Evolutionary conservation across 1,140 invertebrate species (phyloP), one percentile per base, ranked within the genome.

Genomic region (Lordiphosa collinella): DNA sequence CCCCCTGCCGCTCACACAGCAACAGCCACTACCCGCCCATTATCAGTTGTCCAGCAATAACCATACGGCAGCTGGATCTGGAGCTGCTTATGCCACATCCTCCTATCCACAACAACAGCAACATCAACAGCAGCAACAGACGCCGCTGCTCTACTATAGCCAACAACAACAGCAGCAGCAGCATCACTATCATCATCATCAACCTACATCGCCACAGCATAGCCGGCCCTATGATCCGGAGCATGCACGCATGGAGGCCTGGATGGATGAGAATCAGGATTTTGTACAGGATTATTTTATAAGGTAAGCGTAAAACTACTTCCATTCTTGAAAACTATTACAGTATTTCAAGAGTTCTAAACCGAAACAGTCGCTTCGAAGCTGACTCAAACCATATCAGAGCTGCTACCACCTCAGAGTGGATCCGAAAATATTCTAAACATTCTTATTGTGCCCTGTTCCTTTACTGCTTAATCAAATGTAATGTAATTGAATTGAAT

Each of bases 221-320:
- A 80, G 90, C 86, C 87, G 90, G 89, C 90, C 91, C 85, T 95
- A 95, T 89, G 94, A 96, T 89, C 92, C 94, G 29, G 95, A 96
- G 88, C 95, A 94, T 88, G 94, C 95, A 9, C 92, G 93, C 36
- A 95, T 96, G 89, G 95, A 97, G 89, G 92, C 96, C 58, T 99
- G 97, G 97, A 92, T 99, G 43, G 97, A 99, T 90, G 96, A 98
- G 88, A 96, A 99, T 90, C 96, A 95, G 54, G 95, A 97, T 88
- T 99, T 98, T 89, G 94, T 96, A 52, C 94, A 97, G 84, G 96
- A 98, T 89, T 99, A 98, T 90, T 97, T 98, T 89, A 92, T 97
- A 74, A 95, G 96, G 95, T 96, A n/a, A n/a, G n/a, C n/a, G n/a
- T n/a, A n/a, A n/a, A n/a, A n/a, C n/a, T n/a, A n/a, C n/a, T n/a